Evolutionary conservation across 2,797 vertebrate species (phyloP).

Genomic region (Enteromius trimaculatus): DNA sequence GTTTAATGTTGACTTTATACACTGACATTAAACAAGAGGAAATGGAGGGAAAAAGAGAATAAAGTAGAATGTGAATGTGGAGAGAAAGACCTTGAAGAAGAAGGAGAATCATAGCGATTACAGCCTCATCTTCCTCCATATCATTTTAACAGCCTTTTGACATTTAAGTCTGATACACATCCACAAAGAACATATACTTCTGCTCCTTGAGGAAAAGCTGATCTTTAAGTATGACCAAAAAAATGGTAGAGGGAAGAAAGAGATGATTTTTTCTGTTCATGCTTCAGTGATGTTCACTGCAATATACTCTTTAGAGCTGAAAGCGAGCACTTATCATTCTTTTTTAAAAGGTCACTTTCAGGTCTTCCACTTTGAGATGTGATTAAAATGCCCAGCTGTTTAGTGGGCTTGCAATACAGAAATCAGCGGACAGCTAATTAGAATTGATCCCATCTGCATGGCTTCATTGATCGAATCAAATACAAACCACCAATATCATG

Average conservation of each 20-base stretch:
- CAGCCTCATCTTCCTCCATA: background rate
- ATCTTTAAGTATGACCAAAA: conserved; percentile 21
- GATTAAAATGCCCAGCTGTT: conserved; percentile 14
- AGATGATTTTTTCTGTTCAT: background rate
- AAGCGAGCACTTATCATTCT: background rate
- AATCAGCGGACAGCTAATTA: conserved; percentile 3
- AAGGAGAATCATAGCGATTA: background rate
- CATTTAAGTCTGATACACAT: conserved; percentile 30
- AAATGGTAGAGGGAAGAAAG: background rate
- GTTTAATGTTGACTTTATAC: conserved; percentile 22
- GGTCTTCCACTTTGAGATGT: conserved; percentile 24
- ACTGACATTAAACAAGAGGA: conserved; percentile 18
- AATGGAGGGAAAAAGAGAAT: too few species aligned
- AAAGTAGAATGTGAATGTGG: background rate
- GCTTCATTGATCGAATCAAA: conserved; percentile 23
- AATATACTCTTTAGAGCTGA: conserved; percentile 12
- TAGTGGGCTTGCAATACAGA: conserved; percentile 11
- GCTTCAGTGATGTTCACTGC: conserved; percentile 1
- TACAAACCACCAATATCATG: background rate
- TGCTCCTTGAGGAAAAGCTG: background rate
- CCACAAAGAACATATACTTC: background rate
- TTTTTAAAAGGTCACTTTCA: conserved; percentile 10
- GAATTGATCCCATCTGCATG: conserved; percentile 30
- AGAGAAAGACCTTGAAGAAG: background rate
- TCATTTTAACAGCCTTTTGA: conserved; percentile 21